Conservation (phyloP, 2,113 vertebrate genomes). For the Poeciliopsis turrubarensis region DNA sequence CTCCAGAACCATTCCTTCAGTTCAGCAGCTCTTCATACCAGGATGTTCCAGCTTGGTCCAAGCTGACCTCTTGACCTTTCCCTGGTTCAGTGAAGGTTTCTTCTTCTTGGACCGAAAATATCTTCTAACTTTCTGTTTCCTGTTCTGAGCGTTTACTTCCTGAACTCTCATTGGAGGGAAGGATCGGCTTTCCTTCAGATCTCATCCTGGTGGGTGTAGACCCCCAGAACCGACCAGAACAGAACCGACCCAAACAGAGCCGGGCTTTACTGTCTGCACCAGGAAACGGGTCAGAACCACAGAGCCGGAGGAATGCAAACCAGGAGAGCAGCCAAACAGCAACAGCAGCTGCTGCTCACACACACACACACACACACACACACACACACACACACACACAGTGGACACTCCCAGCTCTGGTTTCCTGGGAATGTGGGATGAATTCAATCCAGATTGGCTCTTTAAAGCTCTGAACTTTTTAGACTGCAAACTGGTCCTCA, state of each 20-base stretch:
- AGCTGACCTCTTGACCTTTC: conserved; percentile 10
- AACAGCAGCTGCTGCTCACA: background rate
- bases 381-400: conserved; percentile 5
- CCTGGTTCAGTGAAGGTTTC: background rate
- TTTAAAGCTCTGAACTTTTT: background rate
- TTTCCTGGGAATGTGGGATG: background rate
- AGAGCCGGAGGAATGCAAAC: background rate
- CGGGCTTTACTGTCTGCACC: conserved; percentile 31
- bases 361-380: background rate
- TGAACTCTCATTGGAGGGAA: too few species aligned
- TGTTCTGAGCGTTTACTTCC: too few species aligned
- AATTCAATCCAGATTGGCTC: background rate
- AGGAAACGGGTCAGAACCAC: background rate
- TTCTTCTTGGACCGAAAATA: too few species aligned
- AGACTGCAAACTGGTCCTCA: background rate
- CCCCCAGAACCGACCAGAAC: too few species aligned
- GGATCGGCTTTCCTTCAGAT: too few species aligned
- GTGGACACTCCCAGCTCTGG: background rate
- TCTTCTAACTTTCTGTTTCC: too few species aligned
- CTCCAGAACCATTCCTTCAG: too few species aligned
- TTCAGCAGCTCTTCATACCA: too few species aligned
- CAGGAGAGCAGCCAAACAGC: background rate
- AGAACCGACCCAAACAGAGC: background rate
- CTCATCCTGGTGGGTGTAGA: too few species aligned
- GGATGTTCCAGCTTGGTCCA: too few species aligned